A percentile compares a stretch with the other conserved stretches of the same genome.
Evolutionary conservation across 1,140 invertebrate genomes (phyloP).

Genomic region (Atta texana): DNA sequence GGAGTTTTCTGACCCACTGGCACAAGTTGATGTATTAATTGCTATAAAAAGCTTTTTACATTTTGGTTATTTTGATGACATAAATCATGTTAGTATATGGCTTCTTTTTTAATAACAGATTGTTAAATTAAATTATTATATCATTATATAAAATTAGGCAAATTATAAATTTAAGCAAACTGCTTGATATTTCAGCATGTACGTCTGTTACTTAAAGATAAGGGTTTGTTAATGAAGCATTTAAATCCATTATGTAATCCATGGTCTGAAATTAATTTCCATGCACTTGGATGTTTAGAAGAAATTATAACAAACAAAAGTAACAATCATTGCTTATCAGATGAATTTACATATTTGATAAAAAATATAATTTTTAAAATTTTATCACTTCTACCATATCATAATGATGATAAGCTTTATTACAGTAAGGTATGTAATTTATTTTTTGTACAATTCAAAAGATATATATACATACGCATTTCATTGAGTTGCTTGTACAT

Average conservation of each 20-base stretch:
- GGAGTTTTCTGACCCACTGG: constrained; percentile 70
- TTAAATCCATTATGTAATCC: constrained; percentile 68
- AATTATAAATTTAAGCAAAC: not conserved
- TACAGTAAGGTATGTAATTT: constrained; percentile 80
- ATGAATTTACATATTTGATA: constrained; percentile 74
- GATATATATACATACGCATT: not conserved
- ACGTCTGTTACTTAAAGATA: constrained; percentile 74
- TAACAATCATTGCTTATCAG: constrained; percentile 63
- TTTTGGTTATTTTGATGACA: constrained; percentile 72
- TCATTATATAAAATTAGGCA: constrained; percentile 38
- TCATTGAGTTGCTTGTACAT: constrained; percentile 37
- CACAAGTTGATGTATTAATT: constrained; percentile 73
- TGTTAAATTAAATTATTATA: constrained; percentile 43
- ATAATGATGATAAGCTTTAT: constrained; percentile 73
- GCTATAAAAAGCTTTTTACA: constrained; percentile 78
- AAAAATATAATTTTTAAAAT: constrained; percentile 76
- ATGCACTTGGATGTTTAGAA: constrained; percentile 80
- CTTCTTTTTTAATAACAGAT: not conserved
- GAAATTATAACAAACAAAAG: constrained; percentile 76
- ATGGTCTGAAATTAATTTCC: constrained; percentile 79
- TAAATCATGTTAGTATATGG: constrained; percentile 73
- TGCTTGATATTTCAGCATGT: constrained; percentile 75
- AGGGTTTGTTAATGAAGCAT: constrained; percentile 73
- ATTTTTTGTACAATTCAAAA: not conserved
- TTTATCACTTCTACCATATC: constrained; percentile 71